Evolutionary conservation across 2,888 invertebrate species (phyloP), one percentile per base, ranked within the genome.

Genomic region (Lithophane leautieri): DNA sequence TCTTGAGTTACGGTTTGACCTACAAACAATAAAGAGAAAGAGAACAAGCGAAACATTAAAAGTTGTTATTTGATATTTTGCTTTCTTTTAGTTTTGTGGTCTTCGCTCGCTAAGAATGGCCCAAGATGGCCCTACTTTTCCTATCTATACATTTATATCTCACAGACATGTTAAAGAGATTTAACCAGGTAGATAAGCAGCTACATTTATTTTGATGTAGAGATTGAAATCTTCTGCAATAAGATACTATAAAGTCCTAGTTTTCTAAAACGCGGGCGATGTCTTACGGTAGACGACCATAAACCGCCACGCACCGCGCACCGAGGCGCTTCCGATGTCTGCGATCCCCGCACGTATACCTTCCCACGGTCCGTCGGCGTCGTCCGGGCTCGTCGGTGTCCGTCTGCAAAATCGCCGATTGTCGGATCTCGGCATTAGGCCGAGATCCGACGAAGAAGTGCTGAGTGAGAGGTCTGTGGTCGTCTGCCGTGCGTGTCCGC

Each of bases 1-100:
- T 75, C 76, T 84, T 44, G 54, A 40, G 67, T 84, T 76, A 58
- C 71, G 34, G 22, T 62, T 47, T 63, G 56, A 67, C 70, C 85
- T 76, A 82, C 42, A 70, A 80, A 70, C 16, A 50, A 25, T 44
- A 61, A 67, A 56, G 58, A 68, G 34, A 68, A 83, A 73, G 34
- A 74, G 40, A 68, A 7, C 34, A 74, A 68, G n/a, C 16, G 65
- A 76, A 62, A 70, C 66, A 72, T 67, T 70, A 54, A 82, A 81
- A 61, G 50, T 70, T 65, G 65, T 60, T 68, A 65, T 75, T 61
- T 34, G 61, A 79, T 73, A 83, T 79, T 67, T 62, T 47, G n/a
- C 47, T 70, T 58, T 62, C 40, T 69, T 81, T 62, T 44, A 42
- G 14, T 50, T 60, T 42, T 11, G 54, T 44, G 16, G 14, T 61